phyloP scores from a whole-genome alignment of 2,797 vertebrate genomes.

The Tragelaphus oryx region DNA sequence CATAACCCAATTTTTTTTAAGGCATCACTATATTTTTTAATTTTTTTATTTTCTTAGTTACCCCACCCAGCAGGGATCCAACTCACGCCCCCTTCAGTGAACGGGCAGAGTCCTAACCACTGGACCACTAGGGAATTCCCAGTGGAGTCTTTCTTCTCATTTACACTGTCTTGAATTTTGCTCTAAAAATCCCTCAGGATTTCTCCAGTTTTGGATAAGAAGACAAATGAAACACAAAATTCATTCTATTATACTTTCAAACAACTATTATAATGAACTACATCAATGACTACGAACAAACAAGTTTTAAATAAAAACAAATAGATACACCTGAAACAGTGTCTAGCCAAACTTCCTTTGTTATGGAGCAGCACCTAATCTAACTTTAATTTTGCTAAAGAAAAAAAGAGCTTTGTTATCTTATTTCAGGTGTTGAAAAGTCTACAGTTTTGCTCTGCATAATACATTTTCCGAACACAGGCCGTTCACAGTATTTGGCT shows the following conservation, averaged over 20 bases:
- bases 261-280: neutral
- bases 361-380: neutral
- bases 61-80: neutral
- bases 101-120: neutral
- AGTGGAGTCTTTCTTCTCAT: neutral
- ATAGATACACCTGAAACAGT: neutral
- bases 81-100: neutral
- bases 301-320: neutral
- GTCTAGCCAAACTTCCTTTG: neutral
- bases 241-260: neutral
- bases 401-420: neutral
- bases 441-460: neutral
- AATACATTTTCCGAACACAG: neutral
- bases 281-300: neutral
- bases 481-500: neutral
- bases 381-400: slow-evolving; percentile 11
- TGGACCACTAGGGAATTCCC: neutral
- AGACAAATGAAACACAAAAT: neutral
- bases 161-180: neutral
- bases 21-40: neutral
- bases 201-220: neutral
- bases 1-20: neutral
- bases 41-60: neutral
- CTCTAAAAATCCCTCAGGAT: neutral
- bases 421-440: neutral